These are phyloP conservation scores for Entomobrya proxima DNA, from an alignment of 2,888 invertebrate species.

Conservation along the genomic window DNA sequence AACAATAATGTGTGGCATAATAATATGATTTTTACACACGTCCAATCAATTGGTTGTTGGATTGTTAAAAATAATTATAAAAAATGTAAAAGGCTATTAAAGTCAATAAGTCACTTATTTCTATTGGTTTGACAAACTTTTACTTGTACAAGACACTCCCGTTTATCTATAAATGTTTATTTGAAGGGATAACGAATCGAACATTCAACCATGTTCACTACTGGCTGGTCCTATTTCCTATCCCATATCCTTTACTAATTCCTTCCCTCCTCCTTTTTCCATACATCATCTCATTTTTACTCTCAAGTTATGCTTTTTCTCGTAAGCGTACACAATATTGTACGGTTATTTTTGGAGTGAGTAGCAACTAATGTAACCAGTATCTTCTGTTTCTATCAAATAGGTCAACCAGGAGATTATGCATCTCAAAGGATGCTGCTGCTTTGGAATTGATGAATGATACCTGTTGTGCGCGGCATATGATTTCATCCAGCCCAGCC, in stretches of 20 bases:
- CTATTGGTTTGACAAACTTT: no score
- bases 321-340: no score
- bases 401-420: constrained; percentile 65
- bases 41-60: no score
- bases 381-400: not conserved
- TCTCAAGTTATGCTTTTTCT: no score
- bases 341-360: not conserved
- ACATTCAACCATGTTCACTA: not conserved
- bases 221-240: not conserved
- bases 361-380: not conserved
- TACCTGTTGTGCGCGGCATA: not conserved
- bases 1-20: no score
- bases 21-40: no score
- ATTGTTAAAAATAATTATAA: no score
- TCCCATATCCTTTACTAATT: not conserved
- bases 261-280: not conserved
- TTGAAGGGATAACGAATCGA: no score
- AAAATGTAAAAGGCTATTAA: no score
- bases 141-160: no score
- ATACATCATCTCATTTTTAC: not conserved
- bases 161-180: no score
- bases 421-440: constrained; percentile 67
- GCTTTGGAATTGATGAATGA: constrained; percentile 67
- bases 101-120: no score
- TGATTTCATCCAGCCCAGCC: constrained; percentile 39